Percentiles rank a stretch among this genome's conserved stretches.
phyloP scores from a whole-genome alignment of 2,113 vertebrate genomes.

The Trachemys scripta region DNA sequence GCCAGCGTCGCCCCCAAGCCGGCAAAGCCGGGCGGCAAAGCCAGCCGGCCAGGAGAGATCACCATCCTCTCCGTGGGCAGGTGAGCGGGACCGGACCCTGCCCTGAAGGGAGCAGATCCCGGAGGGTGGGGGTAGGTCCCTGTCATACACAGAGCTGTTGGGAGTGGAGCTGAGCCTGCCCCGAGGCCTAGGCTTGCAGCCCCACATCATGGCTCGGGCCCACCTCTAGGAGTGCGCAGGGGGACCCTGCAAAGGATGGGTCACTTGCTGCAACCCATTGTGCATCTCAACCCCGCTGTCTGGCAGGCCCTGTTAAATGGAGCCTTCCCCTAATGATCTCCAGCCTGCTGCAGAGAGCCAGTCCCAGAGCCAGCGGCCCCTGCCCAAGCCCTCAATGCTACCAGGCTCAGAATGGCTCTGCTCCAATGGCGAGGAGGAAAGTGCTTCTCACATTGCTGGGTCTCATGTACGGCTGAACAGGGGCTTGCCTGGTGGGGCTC shows the following conservation, averaged over 20 bases:
- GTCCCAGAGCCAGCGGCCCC: too few relatives aligned
- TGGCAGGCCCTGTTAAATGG: not conserved
- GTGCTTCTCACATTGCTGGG: not conserved
- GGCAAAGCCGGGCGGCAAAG: constrained; percentile 72
- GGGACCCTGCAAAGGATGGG: too few relatives aligned
- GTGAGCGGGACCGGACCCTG: constrained; percentile 69
- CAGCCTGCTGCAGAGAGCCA: not conserved
- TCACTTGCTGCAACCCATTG: not conserved
- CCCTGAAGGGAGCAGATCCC: not conserved
- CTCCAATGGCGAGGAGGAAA: not conserved
- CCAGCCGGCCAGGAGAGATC: constrained; percentile 82
- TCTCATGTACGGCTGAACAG: not conserved
- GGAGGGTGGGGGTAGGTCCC: not conserved
- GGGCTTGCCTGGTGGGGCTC: too few relatives aligned
- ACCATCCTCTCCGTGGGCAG: constrained; percentile 93
- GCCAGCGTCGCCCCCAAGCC: constrained; percentile 57
- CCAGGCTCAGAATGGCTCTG: not conserved
- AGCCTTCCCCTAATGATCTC: not conserved
- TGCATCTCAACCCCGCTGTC: not conserved
- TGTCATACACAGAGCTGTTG: not conserved
- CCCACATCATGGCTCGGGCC: not conserved
- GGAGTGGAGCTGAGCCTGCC: too few relatives aligned
- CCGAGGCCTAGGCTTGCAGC: not conserved
- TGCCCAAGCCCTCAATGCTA: too few relatives aligned
- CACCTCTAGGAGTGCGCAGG: too few relatives aligned